phyloP scores from a whole-genome alignment of 2,797 vertebrate species.

The Florisuga fusca region DNA sequence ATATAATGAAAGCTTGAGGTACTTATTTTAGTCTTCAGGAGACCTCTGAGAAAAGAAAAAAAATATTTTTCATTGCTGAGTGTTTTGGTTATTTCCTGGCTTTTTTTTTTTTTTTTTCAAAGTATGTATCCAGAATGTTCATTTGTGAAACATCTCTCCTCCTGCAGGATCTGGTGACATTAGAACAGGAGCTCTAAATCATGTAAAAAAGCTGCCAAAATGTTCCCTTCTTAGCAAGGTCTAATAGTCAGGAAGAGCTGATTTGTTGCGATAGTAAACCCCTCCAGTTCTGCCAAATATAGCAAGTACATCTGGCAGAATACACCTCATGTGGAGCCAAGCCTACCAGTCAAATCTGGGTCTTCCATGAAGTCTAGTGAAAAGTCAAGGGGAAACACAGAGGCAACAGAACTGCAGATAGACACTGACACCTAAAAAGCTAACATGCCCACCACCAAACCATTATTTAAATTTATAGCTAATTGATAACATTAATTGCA shows the following conservation, averaged over 20 bases:
- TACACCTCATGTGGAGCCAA: constrained; percentile 38
- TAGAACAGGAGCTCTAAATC: constrained; percentile 34
- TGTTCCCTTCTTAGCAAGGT: constrained; percentile 48
- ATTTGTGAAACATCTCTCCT: constrained; percentile 50
- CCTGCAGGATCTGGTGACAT: constrained; percentile 19
- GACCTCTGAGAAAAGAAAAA: neutral
- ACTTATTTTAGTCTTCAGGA: constrained; percentile 34
- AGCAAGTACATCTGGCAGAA: constrained; percentile 54
- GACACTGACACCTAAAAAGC: neutral
- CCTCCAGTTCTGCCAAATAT: constrained; percentile 55
- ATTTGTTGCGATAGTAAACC: constrained; percentile 28
- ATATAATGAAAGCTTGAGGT: neutral
- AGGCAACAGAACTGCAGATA: neutral
- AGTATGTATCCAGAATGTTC: neutral
- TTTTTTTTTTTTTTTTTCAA: neutral
- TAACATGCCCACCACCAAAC: neutral
- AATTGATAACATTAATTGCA: neutral
- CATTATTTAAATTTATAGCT: neutral
- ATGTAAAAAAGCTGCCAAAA: constrained; percentile 59
- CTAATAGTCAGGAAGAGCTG: constrained; percentile 23
- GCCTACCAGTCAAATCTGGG: neutral
- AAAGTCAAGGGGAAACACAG: neutral
- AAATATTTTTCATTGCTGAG: neutral
- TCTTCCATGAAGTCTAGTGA: neutral
- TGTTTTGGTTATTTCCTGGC: too few species aligned